Conservation (phyloP, 2,888 invertebrate genomes). For the Drosophila cognata region DNA sequence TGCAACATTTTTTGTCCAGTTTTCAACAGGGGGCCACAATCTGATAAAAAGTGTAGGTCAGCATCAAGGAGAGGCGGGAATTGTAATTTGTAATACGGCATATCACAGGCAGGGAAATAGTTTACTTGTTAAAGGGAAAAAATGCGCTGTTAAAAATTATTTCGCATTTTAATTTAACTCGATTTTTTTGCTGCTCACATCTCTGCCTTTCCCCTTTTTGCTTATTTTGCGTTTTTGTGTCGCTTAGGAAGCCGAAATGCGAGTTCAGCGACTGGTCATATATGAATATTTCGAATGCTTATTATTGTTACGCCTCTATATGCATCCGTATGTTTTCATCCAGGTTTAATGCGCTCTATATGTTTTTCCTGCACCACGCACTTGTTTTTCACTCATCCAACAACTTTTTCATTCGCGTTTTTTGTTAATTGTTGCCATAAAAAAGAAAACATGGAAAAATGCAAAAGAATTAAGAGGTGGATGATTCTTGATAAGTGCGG, state of each 20-base stretch:
- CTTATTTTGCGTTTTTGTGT: slow-evolving; percentile 36
- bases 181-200: slow-evolving; percentile 19
- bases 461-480: neutral
- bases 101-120: slow-evolving; percentile 37
- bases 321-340: slow-evolving; percentile 28
- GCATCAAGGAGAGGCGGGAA: neutral
- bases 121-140: slow-evolving; percentile 40
- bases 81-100: neutral
- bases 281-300: slow-evolving; percentile 44
- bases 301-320: slow-evolving; percentile 33
- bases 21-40: slow-evolving; percentile 29
- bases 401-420: slow-evolving; percentile 23
- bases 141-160: slow-evolving; percentile 36
- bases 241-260: slow-evolving; percentile 8
- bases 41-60: neutral
- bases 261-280: slow-evolving; percentile 15
- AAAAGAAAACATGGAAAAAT: slow-evolving; percentile 3
- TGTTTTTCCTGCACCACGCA: slow-evolving; percentile 36
- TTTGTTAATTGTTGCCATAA: slow-evolving; percentile 28
- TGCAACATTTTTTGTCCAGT: slow-evolving; percentile 3
- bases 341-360: slow-evolving; percentile 52
- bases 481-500: slow-evolving; percentile 10
- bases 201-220: slow-evolving; percentile 17
- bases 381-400: slow-evolving; percentile 19
- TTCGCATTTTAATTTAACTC: slow-evolving; percentile 65